These are phyloP conservation scores for Acanthosepion esculentum DNA, from an alignment of 2,888 invertebrate species.

Conservation along the genomic window DNA sequence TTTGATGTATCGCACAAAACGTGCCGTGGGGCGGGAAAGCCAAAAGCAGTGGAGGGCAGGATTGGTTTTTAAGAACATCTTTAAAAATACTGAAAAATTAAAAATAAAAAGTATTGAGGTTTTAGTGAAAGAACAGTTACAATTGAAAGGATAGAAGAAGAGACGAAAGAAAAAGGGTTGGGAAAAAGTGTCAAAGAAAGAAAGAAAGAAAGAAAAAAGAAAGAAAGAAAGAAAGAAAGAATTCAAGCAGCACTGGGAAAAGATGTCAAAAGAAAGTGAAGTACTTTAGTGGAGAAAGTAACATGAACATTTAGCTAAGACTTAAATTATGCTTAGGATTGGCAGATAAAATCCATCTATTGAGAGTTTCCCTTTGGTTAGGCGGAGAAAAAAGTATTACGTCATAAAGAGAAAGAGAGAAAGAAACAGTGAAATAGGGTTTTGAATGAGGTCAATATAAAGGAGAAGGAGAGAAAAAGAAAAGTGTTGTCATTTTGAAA, in stretches of 20 bases:
- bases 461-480: background rate
- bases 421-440: too few species aligned
- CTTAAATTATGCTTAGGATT: too few species aligned
- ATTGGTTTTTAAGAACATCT: background rate
- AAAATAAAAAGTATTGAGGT: background rate
- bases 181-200: background rate
- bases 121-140: background rate
- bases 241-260: background rate
- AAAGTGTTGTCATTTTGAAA: background rate
- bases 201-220: background rate
- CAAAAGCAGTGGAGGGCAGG: background rate
- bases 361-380: too few species aligned
- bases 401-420: background rate
- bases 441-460: too few species aligned
- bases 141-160: background rate
- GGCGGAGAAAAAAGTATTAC: background rate
- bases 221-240: background rate
- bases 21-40: background rate
- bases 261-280: background rate
- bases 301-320: too few species aligned
- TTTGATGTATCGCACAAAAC: background rate
- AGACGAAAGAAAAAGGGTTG: background rate
- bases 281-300: background rate
- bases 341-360: too few species aligned
- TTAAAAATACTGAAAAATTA: background rate